These are phyloP conservation scores for Ennomos quercinarius DNA, from an alignment of 2,888 invertebrate genomes.

Conservation along the genomic window DNA sequence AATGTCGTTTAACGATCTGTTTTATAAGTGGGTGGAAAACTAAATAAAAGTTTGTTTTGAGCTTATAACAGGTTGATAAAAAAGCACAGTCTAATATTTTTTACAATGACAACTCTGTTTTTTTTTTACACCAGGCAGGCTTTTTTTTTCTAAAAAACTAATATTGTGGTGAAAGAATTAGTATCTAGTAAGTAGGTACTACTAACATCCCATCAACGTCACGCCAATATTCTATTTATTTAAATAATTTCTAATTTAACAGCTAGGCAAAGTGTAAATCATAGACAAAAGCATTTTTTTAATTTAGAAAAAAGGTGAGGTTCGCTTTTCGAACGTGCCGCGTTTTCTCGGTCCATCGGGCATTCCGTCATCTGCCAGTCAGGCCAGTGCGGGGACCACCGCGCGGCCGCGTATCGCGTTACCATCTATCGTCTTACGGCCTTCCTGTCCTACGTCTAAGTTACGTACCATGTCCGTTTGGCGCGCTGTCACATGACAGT, in stretches of 20 bases:
- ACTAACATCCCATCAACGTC: no score
- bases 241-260: no score
- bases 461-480: constrained; percentile 77
- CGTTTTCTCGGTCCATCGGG: constrained; percentile 84
- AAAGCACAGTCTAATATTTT: no score
- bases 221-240: no score
- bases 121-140: no score
- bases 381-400: constrained; percentile 75
- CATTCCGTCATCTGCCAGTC: constrained; percentile 83
- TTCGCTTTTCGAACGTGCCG: constrained; percentile 74
- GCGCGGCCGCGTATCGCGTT: constrained; percentile 72
- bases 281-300: constrained; percentile 52
- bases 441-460: constrained; percentile 83
- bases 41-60: constrained; percentile 4
- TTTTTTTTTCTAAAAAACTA: no score
- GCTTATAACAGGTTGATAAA: no score
- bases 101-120: no score
- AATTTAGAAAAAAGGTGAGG: constrained; percentile 47
- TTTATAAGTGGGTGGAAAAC: constrained; percentile 1
- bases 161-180: no score
- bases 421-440: constrained; percentile 81
- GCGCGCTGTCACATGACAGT: constrained; percentile 71
- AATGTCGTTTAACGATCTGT: constrained; percentile 7
- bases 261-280: constrained; percentile 30
- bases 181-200: no score